Evolutionary conservation across 2,797 vertebrate genomes (phyloP).

Genomic region (Bradypodion pumilum): DNA sequence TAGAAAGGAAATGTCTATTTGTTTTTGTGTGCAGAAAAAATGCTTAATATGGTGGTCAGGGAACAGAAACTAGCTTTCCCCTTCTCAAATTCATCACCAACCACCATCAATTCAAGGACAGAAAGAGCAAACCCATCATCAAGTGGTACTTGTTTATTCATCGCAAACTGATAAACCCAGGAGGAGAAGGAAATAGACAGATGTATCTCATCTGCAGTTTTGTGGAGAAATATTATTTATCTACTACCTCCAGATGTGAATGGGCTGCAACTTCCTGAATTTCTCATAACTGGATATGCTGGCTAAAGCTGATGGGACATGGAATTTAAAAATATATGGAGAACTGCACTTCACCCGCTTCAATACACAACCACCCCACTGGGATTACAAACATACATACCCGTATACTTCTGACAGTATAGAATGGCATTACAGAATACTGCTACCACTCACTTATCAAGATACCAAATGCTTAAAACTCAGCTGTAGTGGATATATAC

Average conservation of each 20-base stretch:
- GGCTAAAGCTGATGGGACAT: too few species aligned
- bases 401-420: neutral
- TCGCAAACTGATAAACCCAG: neutral
- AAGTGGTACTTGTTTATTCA: neutral
- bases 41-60: neutral
- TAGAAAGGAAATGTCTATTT: neutral
- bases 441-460: too few species aligned
- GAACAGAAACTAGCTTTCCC: neutral
- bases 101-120: neutral
- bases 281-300: too few species aligned
- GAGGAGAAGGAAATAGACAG: neutral
- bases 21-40: neutral
- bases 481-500: neutral
- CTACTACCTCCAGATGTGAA: too few species aligned
- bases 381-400: too few species aligned
- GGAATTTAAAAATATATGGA: too few species aligned
- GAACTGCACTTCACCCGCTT: too few species aligned
- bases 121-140: slow-evolving; percentile 16
- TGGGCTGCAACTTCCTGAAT: too few species aligned
- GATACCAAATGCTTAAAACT: neutral
- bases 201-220: neutral
- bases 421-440: too few species aligned
- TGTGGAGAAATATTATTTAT: too few species aligned
- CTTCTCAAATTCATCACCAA: neutral
- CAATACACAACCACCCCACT: too few species aligned